Evolutionary conservation across 2,888 invertebrate species (phyloP), one percentile per base, ranked within the genome.

Genomic region (Rhimphoctona megacephalus): DNA sequence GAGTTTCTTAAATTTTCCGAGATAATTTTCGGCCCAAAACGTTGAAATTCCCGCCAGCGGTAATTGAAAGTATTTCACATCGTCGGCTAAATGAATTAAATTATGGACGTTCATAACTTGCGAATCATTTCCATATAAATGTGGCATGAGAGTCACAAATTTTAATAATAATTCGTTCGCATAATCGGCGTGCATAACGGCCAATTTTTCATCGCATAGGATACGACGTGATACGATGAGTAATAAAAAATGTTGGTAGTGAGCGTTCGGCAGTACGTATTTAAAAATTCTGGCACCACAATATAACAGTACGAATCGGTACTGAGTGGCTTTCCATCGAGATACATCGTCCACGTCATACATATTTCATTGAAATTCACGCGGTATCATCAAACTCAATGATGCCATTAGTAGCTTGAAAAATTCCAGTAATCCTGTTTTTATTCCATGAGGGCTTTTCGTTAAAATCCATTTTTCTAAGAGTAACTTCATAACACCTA

Each of bases 321-420:
- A 89, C 77, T 90, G 89, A 0, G 90, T 90, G 11, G 90, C 90
- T 85, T 90, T 90, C 89, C 89, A 91, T 52, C 86, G 57, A 9
- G 77, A 22, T 61, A 88, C 64, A 17, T 85, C 74, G 17, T 85
- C 73, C 5, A 89, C 25, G 82, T 89, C 84, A 43, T 87, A 88
- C 11, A 19, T 69, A 83, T 89, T 90, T 39, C 88, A 61, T 80
- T 90, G 88, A 69, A 90, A 90, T 81, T 90, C 89, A 11, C 43
- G 33, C 19, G 90, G 85, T n/a, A 77, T 77, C n/a, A 22, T 36
- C 3, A 19, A n/a, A 22, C 49, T 14, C 25, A 66, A 3, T 52
- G 22, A 66, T 11, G 5, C 25, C 22, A 77, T 19, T 67, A 33
- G 6, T 74, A 22, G 3, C 9, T 54, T 43, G 3, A 74, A 43